Base-by-base conservation (phyloP, 1,140 invertebrate genomes). In the Ectropis grisescens region DNA sequence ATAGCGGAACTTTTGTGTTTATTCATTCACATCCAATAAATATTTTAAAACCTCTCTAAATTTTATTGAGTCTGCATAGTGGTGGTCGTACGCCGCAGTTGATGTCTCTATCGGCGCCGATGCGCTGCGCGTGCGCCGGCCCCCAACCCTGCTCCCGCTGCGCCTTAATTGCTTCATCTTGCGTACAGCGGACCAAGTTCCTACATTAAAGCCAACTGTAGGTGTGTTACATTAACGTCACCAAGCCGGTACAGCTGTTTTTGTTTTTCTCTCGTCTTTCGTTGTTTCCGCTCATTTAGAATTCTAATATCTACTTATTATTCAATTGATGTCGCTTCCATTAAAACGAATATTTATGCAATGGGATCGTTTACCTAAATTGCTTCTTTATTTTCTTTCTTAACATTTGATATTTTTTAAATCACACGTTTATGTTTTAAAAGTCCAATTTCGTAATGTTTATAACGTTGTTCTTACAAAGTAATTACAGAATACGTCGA, bases 121-220 rank as follows among this genome's bases (percentile, higher is more conserved):
- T 55, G 49, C 43, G 58, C 23, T 60, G 66, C 66, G 66, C 66
- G 68, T 67, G 72, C 68, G 56, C 61, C 29, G 57, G 44, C 38
- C 50, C 42, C 50, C 50, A 46, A 59, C 29, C 34, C 36, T 46
- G 30, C 43, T 30, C 57, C 66, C 58, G 58, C 71, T 67, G 67
- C 31, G 61, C 56, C 69, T 74, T 81, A 81, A 81, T 81, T 76
- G 68, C 72, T 78, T 81, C 72, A 81, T 78, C 70, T 78, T 55
- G 59, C 50, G 64, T 67, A 60, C 55, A 53, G 53, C 53, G 54
- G 49, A 49, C 50, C 55, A 58, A 67, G 41, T 55, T 47, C 54
- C 58, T 67, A 66, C 56, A 65, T 67, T 66, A 68, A 56, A 58
- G 50, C 44, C 54, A 37, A 44, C 48, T 47, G 43, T 44, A 47